Conservation (phyloP, 1,140 invertebrate genomes). For the Drosophila virilis region DNA sequence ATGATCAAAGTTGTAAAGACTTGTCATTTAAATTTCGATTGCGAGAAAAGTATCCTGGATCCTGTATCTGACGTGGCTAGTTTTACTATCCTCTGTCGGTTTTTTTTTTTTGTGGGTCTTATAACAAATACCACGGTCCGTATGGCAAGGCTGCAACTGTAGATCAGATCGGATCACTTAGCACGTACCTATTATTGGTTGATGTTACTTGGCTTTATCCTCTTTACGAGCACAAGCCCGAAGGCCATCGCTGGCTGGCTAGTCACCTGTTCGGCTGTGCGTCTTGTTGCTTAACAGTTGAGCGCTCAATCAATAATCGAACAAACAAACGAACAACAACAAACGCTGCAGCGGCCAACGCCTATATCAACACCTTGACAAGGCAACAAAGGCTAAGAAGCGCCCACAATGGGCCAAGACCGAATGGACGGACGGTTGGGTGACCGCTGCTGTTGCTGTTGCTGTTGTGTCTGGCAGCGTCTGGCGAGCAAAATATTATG, state of each 20-base stretch:
- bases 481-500: slow-evolving; percentile 54
- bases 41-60: too few species aligned
- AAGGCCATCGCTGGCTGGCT: slow-evolving; percentile 8
- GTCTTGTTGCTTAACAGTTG: slow-evolving; percentile 45
- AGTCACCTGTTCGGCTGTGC: slow-evolving; percentile 19
- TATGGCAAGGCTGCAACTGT: too few species aligned
- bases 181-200: too few species aligned
- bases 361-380: slow-evolving; percentile 60
- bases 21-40: too few species aligned
- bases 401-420: slow-evolving; percentile 1
- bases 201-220: too few species aligned
- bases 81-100: too few species aligned
- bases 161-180: too few species aligned
- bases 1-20: too few species aligned
- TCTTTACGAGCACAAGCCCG: background rate
- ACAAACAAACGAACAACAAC: slow-evolving; percentile 30
- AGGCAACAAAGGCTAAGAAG: slow-evolving; percentile 43
- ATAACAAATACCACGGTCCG: too few species aligned
- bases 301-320: slow-evolving; percentile 62
- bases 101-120: too few species aligned
- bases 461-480: slow-evolving; percentile 17
- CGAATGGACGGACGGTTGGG: background rate
- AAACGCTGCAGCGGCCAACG: slow-evolving; percentile 36
- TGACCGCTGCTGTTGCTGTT: too few species aligned
- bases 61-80: too few species aligned